Percentiles rank a stretch among this genome's conserved stretches.
Conservation (phyloP, 2,113 vertebrate genomes). For the Cryptoleucopteryx plumbea region DNA sequence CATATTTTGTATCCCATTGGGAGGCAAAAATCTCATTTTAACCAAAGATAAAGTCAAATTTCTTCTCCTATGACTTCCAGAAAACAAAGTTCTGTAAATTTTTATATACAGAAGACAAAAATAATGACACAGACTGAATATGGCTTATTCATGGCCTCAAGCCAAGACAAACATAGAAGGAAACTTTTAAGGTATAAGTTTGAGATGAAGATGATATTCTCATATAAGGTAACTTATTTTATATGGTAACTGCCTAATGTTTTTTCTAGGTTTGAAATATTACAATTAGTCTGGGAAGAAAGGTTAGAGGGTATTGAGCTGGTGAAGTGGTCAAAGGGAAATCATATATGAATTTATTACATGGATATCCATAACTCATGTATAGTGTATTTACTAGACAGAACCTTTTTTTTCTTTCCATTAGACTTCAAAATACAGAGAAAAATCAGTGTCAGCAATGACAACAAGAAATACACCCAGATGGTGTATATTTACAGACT, state of each 20-base stretch:
- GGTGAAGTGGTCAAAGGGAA: neutral
- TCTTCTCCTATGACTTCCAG: neutral
- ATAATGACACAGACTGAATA: neutral
- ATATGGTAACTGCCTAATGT: neutral
- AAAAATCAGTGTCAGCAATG: neutral
- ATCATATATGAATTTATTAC: neutral
- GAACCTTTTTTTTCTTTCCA: neutral
- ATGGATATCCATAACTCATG: neutral
- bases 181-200: neutral
- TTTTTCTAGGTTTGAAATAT: neutral
- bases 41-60: neutral
- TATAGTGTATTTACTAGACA: neutral
- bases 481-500: neutral
- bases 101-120: conserved; percentile 9
- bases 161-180: neutral
- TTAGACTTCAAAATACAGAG: neutral
- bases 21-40: neutral
- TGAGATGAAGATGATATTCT: neutral
- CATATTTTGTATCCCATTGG: neutral
- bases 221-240: neutral
- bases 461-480: neutral
- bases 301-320: neutral
- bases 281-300: neutral
- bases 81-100: conserved; percentile 1
- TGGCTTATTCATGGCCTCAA: conserved; percentile 6